Percentiles rank a stretch among this genome's conserved stretches.
Conservation (phyloP, 2,113 vertebrate genomes). For the Eurypyga helias region DNA sequence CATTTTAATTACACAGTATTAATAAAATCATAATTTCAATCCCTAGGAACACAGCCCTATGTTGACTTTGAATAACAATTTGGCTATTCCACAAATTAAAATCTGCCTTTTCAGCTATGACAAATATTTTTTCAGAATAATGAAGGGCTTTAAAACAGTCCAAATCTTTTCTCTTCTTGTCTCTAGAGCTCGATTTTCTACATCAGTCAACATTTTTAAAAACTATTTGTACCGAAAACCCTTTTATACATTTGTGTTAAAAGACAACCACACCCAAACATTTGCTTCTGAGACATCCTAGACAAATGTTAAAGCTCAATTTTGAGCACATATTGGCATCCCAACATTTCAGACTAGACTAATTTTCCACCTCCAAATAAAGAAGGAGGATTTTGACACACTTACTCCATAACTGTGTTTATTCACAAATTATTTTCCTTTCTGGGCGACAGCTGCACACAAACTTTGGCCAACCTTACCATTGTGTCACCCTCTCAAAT, state of each 20-base stretch:
- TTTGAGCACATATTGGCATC: neutral
- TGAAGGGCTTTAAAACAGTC: neutral
- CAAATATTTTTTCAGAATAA: conserved; percentile 43
- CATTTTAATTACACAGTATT: conserved; percentile 28
- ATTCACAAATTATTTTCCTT: neutral
- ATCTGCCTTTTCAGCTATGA: conserved; percentile 16
- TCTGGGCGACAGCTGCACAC: neutral
- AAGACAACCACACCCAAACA: neutral
- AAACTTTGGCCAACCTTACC: neutral
- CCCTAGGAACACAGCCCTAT: neutral
- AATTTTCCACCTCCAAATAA: neutral
- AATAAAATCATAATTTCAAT: conserved; percentile 35
- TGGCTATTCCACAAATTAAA: conserved; percentile 23
- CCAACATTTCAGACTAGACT: neutral
- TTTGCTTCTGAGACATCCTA: neutral
- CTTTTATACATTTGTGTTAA: neutral
- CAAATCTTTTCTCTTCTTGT: neutral
- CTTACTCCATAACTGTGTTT: neutral
- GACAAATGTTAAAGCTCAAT: neutral
- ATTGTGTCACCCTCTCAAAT: accelerated
- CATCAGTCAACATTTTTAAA: neutral
- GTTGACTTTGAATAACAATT: conserved; percentile 15
- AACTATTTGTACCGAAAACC: neutral
- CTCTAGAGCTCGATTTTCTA: neutral
- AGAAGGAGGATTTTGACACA: neutral